Conservation (phyloP, 1,140 invertebrate genomes). For the Phthorimaea operculella region DNA sequence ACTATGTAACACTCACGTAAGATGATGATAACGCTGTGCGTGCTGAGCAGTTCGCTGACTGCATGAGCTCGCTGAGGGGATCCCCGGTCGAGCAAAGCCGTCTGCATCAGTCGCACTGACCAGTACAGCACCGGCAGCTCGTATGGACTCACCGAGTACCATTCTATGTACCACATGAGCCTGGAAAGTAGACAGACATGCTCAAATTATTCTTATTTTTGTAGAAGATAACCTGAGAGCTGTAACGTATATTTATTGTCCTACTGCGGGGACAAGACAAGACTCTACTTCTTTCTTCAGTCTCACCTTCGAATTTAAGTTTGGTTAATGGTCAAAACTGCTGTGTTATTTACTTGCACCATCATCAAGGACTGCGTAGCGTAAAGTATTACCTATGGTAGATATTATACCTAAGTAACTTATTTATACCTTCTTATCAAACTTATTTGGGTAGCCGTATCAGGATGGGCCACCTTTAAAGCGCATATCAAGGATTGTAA, state of each 20-base stretch:
- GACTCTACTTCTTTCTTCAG: too few species aligned
- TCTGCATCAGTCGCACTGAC: slow-evolving; percentile 42
- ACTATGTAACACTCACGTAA: slow-evolving; percentile 28
- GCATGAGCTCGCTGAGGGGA: slow-evolving; percentile 2
- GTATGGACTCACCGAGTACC: slow-evolving; percentile 48
- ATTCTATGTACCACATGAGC: slow-evolving; percentile 55
- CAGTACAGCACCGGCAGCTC: slow-evolving; percentile 46
- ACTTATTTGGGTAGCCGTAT: slow-evolving; percentile 26
- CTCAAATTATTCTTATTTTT: too few species aligned
- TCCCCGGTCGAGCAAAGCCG: slow-evolving; percentile 14
- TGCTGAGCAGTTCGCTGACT: slow-evolving; percentile 32
- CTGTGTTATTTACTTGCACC: too few species aligned
- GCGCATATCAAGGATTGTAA: slow-evolving; percentile 40
- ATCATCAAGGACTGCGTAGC: too few species aligned
- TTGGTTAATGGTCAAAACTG: too few species aligned
- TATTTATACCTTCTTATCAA: slow-evolving; percentile 38
- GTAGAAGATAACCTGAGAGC: too few species aligned
- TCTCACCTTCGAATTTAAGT: too few species aligned
- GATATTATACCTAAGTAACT: too few species aligned
- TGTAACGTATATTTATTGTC: too few species aligned
- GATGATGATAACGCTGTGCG: slow-evolving; percentile 48
- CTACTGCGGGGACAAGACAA: too few species aligned
- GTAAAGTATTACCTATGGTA: too few species aligned
- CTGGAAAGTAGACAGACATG: slow-evolving; percentile 16
- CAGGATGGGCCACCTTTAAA: slow-evolving; percentile 21